Percentiles rank a stretch among this genome's conserved stretches.
Evolutionary conservation across 2,797 vertebrate genomes (phyloP).

Genomic region (Anolis apletophallus): DNA sequence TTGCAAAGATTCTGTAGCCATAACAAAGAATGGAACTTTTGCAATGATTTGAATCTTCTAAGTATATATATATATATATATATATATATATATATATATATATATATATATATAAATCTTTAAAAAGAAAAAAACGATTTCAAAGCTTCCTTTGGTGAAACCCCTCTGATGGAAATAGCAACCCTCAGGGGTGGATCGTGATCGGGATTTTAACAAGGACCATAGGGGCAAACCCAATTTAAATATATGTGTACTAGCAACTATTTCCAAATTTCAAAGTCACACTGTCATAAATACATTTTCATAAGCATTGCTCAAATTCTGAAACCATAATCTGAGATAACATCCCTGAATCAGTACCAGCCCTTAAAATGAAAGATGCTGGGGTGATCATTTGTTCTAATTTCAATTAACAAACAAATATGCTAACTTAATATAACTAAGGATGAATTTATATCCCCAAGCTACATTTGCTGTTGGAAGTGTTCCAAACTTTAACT

Average conservation of each 20-base stretch:
- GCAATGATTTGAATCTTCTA: no score
- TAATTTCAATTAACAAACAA: neutral
- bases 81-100: no score
- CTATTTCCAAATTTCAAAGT: neutral
- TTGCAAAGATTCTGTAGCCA: no score
- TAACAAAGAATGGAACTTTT: no score
- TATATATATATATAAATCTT: no score
- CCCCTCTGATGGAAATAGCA: no score
- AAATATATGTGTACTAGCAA: neutral
- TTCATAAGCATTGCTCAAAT: neutral
- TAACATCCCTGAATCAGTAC: neutral
- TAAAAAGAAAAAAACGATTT: no score
- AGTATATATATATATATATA: no score
- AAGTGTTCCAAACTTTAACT: neutral
- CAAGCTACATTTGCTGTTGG: neutral
- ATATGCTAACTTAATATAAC: neutral
- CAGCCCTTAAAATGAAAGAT: neutral
- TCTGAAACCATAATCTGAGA: neutral
- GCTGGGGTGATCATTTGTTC: neutral
- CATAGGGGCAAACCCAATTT: neutral
- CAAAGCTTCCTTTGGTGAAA: neutral
- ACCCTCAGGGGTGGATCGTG: no score
- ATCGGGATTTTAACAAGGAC: constrained; percentile 9
- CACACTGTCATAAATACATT: neutral
- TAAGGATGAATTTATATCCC: neutral